These are phyloP conservation scores for Hypothenemus hampei DNA, from an alignment of 1,140 invertebrate genomes.

Conservation along the genomic window DNA sequence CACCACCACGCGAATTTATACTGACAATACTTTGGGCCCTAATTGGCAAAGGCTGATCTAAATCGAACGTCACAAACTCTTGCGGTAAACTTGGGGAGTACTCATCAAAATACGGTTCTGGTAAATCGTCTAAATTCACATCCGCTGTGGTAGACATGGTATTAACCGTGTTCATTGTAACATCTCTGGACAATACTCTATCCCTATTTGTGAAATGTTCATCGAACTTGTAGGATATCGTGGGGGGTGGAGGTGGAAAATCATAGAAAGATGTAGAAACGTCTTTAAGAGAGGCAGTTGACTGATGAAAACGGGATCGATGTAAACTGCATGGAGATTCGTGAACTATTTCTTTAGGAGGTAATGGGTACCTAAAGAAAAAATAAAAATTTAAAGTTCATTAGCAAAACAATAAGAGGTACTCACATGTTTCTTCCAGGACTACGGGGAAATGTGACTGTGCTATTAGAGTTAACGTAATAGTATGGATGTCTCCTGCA, in stretches of 20 bases:
- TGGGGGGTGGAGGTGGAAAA: constrained; percentile 51
- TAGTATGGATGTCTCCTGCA: constrained; percentile 46
- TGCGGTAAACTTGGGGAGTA: constrained; percentile 43
- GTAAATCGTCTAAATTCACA: constrained; percentile 41
- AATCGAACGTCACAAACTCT: constrained; percentile 47
- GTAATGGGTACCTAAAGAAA: constrained; percentile 47
- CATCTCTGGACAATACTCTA: constrained; percentile 39
- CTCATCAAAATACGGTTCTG: constrained; percentile 40
- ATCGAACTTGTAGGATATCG: constrained; percentile 44
- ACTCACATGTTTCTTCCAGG: constrained; percentile 39
- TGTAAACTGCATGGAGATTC: constrained; percentile 46
- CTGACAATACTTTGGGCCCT: constrained; percentile 39
- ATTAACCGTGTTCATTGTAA: constrained; percentile 41
- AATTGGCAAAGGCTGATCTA: constrained; percentile 43
- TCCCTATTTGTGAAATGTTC: constrained; percentile 34
- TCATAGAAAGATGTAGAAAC: constrained; percentile 53
- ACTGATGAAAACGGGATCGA: constrained; percentile 47
- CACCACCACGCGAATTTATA: constrained; percentile 37
- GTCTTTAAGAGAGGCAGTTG: constrained; percentile 52
- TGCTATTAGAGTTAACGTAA: constrained; percentile 45
- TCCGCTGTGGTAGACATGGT: constrained; percentile 46
- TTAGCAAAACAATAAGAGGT: constrained; percentile 3
- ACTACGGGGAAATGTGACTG: constrained; percentile 44
- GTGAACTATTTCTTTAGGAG: constrained; percentile 46
- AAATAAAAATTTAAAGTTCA: not conserved